These are phyloP conservation scores for Darwinula stevensoni DNA, from an alignment of 2,888 invertebrate genomes.

Conservation along the genomic window DNA sequence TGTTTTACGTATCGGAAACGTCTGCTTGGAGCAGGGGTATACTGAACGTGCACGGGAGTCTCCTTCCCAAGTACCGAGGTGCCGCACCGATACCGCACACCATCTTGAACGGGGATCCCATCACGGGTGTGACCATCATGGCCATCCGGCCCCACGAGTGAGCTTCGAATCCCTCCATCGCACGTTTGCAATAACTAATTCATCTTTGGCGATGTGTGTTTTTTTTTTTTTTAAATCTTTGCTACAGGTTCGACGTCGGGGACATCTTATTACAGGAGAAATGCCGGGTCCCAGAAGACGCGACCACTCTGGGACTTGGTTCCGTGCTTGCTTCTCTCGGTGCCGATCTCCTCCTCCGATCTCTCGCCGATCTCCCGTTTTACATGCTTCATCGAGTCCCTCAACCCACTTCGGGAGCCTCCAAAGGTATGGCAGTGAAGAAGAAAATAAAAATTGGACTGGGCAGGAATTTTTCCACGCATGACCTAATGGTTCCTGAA, in stretches of 20 bases:
- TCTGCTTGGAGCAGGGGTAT: conserved; percentile 39
- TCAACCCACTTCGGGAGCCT: conserved; percentile 29
- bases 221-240: conserved; percentile 6
- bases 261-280: conserved; percentile 17
- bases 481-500: too few relatives aligned
- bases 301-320: conserved; percentile 32
- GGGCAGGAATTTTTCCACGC: background rate
- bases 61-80: conserved; percentile 72
- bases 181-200: background rate
- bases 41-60: conserved; percentile 72
- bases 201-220: conserved; percentile 2
- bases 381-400: conserved; percentile 25
- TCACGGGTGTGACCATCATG: conserved; percentile 64
- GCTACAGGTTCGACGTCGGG: conserved; percentile 39
- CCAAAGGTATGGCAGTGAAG: conserved; percentile 29
- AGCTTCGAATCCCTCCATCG: conserved; percentile 6
- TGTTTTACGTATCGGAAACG: conserved; percentile 8
- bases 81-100: conserved; percentile 70
- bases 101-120: conserved; percentile 43
- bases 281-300: conserved; percentile 24
- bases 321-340: conserved; percentile 32
- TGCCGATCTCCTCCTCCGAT: conserved; percentile 30
- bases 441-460: too few relatives aligned
- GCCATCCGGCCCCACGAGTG: conserved; percentile 39
- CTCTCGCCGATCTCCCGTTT: conserved; percentile 26